These are phyloP conservation scores for Stictocephala bisonia DNA, from an alignment of 2,888 invertebrate genomes.

Conservation along the genomic window DNA sequence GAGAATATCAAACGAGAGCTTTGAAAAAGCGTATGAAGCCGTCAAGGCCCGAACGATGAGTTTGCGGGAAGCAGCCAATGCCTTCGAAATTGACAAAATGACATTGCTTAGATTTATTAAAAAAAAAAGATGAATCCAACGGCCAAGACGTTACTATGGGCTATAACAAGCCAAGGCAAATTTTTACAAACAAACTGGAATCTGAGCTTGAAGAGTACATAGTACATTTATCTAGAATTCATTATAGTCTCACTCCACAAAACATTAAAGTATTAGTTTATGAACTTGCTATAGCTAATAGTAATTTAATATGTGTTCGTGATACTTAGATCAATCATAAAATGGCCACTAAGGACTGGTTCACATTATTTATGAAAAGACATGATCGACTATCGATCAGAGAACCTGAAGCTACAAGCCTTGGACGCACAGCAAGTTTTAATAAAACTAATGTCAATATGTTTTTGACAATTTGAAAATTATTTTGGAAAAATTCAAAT, in stretches of 20 bases:
- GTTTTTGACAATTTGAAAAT: too few relatives aligned
- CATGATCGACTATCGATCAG: too few relatives aligned
- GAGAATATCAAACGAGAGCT: background rate
- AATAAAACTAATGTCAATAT: too few relatives aligned
- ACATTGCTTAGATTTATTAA: background rate
- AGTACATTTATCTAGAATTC: slow-evolving; percentile 21
- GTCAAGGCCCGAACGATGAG: slow-evolving; percentile 2
- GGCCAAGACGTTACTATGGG: background rate
- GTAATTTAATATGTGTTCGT: too few relatives aligned
- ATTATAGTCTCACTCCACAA: slow-evolving; percentile 15
- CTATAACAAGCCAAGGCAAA: slow-evolving; percentile 9
- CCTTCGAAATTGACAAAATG: slow-evolving; percentile 22
- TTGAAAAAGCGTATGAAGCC: background rate
- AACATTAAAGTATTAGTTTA: slow-evolving; percentile 21
- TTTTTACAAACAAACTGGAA: background rate
- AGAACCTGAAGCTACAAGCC: too few relatives aligned
- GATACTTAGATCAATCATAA: too few relatives aligned
- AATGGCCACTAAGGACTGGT: too few relatives aligned
- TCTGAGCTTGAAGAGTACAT: slow-evolving; percentile 1
- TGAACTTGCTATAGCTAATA: slow-evolving; percentile 13
- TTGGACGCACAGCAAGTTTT: too few relatives aligned
- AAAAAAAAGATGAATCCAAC: background rate
- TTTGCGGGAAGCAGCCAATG: slow-evolving; percentile 11
- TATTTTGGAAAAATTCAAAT: too few relatives aligned
- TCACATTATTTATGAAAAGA: too few relatives aligned